A percentile compares a stretch with the other conserved stretches of the same genome.
Conservation (phyloP, 2,797 vertebrate genomes). For the Poecilia gillii region DNA sequence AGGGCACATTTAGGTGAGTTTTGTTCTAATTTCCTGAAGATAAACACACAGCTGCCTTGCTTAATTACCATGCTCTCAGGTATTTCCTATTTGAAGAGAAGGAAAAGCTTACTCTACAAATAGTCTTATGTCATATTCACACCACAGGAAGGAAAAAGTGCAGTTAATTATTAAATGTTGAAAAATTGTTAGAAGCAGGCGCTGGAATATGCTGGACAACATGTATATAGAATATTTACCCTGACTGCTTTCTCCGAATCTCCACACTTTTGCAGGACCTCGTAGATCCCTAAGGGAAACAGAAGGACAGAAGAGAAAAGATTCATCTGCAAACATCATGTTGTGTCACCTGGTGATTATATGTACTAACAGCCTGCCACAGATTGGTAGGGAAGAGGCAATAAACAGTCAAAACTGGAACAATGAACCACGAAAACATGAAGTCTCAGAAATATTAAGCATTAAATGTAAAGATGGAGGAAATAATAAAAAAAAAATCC, state of each 20-base stretch:
- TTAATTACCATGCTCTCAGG: neutral
- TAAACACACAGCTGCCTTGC: neutral
- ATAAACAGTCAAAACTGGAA: conserved; percentile 21
- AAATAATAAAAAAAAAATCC: conserved; percentile 3
- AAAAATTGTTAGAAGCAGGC: neutral
- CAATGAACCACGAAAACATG: neutral
- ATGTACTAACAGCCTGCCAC: conserved; percentile 31
- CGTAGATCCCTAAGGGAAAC: conserved; percentile 81
- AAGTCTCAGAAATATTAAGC: neutral
- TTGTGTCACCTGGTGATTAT: conserved; percentile 27
- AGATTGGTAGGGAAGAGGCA: conserved; percentile 9
- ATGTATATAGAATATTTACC: conserved; percentile 73
- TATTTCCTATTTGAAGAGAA: neutral
- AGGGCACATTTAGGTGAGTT: neutral
- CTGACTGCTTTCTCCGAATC: conserved; percentile 82
- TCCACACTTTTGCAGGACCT: conserved; percentile 89
- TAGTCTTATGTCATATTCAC: neutral
- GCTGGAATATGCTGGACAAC: neutral
- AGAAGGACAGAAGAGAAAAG: conserved; percentile 20
- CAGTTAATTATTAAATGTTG: neutral
- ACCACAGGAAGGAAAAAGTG: neutral
- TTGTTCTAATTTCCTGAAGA: neutral
- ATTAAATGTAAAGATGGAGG: neutral
- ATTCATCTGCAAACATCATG: conserved; percentile 33
- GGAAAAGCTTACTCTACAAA: neutral